These are phyloP conservation scores for Todiramphus saurophagus DNA, from an alignment of 2,113 vertebrate genomes.

Conservation along the genomic window DNA sequence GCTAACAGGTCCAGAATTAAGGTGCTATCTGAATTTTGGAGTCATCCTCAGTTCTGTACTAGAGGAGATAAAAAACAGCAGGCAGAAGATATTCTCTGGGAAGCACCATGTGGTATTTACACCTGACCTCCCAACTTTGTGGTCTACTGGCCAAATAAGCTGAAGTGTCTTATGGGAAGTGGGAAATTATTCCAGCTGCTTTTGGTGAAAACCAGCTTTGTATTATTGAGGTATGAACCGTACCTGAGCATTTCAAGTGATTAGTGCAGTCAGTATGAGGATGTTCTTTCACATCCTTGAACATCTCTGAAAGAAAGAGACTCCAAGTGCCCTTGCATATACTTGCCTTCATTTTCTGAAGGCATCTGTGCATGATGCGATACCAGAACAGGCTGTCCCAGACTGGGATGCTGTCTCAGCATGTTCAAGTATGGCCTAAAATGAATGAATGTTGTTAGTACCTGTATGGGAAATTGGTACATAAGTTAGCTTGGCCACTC, in stretches of 20 bases:
- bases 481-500: not conserved
- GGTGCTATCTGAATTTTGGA: not conserved
- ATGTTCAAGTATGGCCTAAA: not conserved
- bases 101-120: not conserved
- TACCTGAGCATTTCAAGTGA: not conserved
- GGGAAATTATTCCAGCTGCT: not conserved
- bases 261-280: not conserved
- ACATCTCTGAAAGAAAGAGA: not conserved
- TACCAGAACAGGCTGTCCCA: not conserved
- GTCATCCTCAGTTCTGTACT: not conserved
- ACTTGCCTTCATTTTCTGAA: not conserved
- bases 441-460: not conserved
- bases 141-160: not conserved
- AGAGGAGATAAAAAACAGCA: not conserved
- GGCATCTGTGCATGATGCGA: not conserved
- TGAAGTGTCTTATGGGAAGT: not conserved
- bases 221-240: not conserved
- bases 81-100: not conserved
- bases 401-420: not conserved
- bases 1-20: not conserved
- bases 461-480: not conserved
- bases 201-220: not conserved
- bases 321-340: not conserved
- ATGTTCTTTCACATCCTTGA: not conserved
- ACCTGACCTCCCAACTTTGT: not conserved